Base-by-base conservation (phyloP, 2,113 vertebrate genomes). In the Pipa parva region DNA sequence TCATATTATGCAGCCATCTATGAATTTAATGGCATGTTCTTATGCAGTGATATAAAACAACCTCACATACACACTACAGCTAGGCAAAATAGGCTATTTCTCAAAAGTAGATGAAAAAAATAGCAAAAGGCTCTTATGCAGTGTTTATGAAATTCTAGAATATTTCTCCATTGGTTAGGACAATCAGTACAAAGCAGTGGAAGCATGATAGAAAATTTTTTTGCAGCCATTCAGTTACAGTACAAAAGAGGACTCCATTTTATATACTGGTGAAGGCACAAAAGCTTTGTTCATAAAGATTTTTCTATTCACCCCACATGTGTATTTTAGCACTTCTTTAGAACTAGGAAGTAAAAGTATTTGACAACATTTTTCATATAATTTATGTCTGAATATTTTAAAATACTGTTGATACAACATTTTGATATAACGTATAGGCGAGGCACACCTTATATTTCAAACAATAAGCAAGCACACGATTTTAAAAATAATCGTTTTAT, bases 171-270 rank as follows among this genome's bases (percentile, higher is more conserved):
- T 42, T 42, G 13, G 39, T 15, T 42, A n/a, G 15, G 39, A 42
- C 39, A 42, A 42, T 42, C 13, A 42, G 39, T 5, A 42, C 20
- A 50, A 24, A 26, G 12, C 24, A 52, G 22, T 8, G 50, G 50
- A 10, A 27, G 25, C 17, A 52, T 17, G 50, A 26, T 13, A 18
- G 49, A 20, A 56, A 56, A 29, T 31, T 13, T 17, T 49, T 54
- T 48, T 61, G 58, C 66, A 52, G 58, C 58, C 51, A 70, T 70
- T 70, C 66, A 70, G 33, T 39, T 70, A 61, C 66, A 70, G 66
- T 60, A 61, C 66, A 70, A 70, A 70, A 70, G 66, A 56, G 49
- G 57, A 20, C 39, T 31, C 57, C 66, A 61, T 61, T 70, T 61
- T 70, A 54, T 49, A 70, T 70, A 70, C 60, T 55, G 58, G 58